Conservation (phyloP, 2,888 invertebrate species). For the Uloborus plumipes region DNA sequence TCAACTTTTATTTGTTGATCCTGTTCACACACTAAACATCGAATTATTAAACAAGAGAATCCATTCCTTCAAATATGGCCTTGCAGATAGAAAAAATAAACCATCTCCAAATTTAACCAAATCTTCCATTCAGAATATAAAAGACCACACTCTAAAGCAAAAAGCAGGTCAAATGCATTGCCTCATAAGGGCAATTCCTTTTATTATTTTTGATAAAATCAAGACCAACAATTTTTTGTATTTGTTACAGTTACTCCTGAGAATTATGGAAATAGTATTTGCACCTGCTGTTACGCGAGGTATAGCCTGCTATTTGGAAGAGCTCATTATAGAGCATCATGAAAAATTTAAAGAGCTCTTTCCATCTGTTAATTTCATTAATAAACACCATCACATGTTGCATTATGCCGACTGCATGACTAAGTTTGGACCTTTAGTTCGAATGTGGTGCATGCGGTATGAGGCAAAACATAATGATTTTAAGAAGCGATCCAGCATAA, state of each 20-base stretch:
- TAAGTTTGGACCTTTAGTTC: constrained; percentile 7
- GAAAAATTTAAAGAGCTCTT: neutral
- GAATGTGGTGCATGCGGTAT: constrained; percentile 24
- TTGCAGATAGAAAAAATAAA: neutral
- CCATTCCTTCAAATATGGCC: neutral
- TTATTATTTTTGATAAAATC: neutral
- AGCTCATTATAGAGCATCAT: neutral
- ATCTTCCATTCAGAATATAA: neutral
- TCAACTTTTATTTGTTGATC: neutral
- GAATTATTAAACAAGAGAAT: neutral
- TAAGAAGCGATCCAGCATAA: neutral
- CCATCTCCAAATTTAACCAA: neutral
- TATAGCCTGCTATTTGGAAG: neutral
- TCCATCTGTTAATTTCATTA: neutral
- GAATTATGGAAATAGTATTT: constrained; percentile 1
- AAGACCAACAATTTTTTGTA: neutral
- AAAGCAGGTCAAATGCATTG: neutral
- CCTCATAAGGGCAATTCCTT: neutral
- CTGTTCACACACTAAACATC: neutral
- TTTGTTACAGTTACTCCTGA: neutral
- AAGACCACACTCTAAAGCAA: constrained; percentile 1
- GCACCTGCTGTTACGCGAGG: neutral
- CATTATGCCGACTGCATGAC: constrained; percentile 17
- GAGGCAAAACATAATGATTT: constrained; percentile 13
- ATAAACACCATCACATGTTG: constrained; percentile 16